Evolutionary conservation across 2,888 invertebrate genomes (phyloP), one percentile per base, ranked within the genome.

Genomic region (Diaprepes abbreviatus): DNA sequence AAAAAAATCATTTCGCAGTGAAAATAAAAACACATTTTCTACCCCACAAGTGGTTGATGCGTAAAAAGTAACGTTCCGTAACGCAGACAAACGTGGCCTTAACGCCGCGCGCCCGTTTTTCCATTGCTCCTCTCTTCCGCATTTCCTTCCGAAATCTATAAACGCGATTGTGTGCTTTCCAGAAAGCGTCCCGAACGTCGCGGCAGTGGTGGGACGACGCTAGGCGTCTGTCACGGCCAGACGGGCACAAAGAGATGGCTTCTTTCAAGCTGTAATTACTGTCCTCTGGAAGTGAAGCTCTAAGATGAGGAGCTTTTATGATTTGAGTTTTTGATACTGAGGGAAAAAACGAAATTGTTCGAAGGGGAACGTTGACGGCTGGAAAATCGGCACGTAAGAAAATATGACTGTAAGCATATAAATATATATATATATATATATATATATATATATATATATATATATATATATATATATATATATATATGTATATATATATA

Each of bases 81-180:
- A 54, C 36, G 33, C 38, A 21, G 33, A n/a, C 9, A 6, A 19
- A 33, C n/a, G 55, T 12, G 12, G 2, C 24, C 16, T 4, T 24
- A 33, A 48, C 52, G 19, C 19, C 52, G 21, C 66, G 36, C 66
- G 60, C 67, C 60, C 63, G 36, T 58, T 68, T 50, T 54, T 57
- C 28, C 19, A 12, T 4, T 55, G 28, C 28, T 38, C 33, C 19
- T 17, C 31, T 59, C 40, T 74, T 76, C 77, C 75, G 77, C 78
- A 75, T 74, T 82, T 82, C 81, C 82, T 81, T 82, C 81, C 81
- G 81, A 80, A 81, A 81, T 81, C 80, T 79, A 81, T 82, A 75
- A 73, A 74, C 10, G 71, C 73, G 67, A 75, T 73, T 71, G 71
- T 72, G 60, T 54, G 38, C 55, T 64, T 63, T 45, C 64, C 67